Conservation (phyloP, 2,113 vertebrate genomes). For the Urocitellus parryii region DNA sequence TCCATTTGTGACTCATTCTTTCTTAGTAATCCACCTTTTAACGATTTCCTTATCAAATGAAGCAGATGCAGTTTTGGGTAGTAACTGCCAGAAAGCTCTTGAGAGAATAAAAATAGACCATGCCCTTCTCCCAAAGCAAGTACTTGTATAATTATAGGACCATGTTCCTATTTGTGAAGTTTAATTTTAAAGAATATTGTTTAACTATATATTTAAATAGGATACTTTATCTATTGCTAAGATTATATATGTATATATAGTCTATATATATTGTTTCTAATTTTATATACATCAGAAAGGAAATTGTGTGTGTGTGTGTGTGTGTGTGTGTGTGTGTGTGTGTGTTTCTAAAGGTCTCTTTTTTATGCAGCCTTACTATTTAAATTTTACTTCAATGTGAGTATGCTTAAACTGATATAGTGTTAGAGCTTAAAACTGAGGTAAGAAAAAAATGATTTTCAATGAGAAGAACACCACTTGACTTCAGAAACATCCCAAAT, state of each 20-base stretch:
- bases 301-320: not conserved
- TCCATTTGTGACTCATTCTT: conserved; percentile 58
- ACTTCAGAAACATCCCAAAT: not conserved
- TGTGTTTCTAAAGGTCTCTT: not conserved
- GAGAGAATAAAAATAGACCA: conserved; percentile 57
- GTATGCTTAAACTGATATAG: not conserved
- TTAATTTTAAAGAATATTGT: conserved; percentile 49
- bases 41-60: conserved; percentile 67
- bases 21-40: conserved; percentile 66
- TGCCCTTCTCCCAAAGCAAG: conserved; percentile 37
- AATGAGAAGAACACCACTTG: not conserved
- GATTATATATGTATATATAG: not conserved
- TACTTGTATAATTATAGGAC: conserved; percentile 54
- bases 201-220: conserved; percentile 57
- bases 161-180: conserved; percentile 46
- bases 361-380: not conserved
- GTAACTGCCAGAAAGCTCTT: conserved; percentile 47
- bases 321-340: not conserved
- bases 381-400: not conserved
- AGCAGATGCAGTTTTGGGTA: conserved; percentile 43
- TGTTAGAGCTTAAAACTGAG: not conserved
- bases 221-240: conserved; percentile 28
- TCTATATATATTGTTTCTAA: not conserved
- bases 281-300: conserved; percentile 12
- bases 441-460: not conserved